Evolutionary conservation across 2,888 invertebrate genomes (phyloP).

Genomic region (Siphonodentalium dalli): DNA sequence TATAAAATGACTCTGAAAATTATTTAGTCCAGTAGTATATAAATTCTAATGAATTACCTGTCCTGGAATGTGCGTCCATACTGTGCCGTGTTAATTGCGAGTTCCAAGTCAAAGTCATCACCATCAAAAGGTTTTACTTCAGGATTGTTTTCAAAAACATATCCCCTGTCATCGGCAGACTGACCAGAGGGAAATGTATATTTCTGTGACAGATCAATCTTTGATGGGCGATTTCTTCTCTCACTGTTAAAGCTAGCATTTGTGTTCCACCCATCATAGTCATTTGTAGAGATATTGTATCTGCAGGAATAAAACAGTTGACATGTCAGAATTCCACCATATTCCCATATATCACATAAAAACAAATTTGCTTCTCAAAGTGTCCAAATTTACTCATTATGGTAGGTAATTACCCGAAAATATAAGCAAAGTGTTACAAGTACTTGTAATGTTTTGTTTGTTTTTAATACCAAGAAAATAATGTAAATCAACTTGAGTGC

Average conservation of each 20-base stretch:
- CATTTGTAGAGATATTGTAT: constrained; percentile 63
- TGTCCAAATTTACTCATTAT: too few species aligned
- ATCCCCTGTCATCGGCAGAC: constrained; percentile 51
- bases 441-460: too few species aligned
- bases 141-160: constrained; percentile 59
- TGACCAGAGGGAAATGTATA: constrained; percentile 41
- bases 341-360: too few species aligned
- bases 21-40: not conserved
- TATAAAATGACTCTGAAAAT: not conserved
- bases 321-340: too few species aligned
- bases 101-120: constrained; percentile 45
- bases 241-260: constrained; percentile 36
- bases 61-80: constrained; percentile 64
- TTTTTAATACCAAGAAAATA: too few species aligned
- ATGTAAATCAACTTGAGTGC: too few species aligned
- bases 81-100: constrained; percentile 64
- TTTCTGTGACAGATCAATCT: constrained; percentile 41
- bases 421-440: too few species aligned
- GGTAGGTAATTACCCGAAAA: too few species aligned
- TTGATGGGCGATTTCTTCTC: constrained; percentile 29
- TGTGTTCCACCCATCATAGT: constrained; percentile 60
- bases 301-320: constrained; percentile 27
- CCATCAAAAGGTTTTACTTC: constrained; percentile 58
- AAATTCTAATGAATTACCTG: constrained; percentile 54
- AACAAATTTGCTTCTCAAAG: too few species aligned